Conservation (phyloP, 2,113 vertebrate species). For the Nycticorax nycticorax region DNA sequence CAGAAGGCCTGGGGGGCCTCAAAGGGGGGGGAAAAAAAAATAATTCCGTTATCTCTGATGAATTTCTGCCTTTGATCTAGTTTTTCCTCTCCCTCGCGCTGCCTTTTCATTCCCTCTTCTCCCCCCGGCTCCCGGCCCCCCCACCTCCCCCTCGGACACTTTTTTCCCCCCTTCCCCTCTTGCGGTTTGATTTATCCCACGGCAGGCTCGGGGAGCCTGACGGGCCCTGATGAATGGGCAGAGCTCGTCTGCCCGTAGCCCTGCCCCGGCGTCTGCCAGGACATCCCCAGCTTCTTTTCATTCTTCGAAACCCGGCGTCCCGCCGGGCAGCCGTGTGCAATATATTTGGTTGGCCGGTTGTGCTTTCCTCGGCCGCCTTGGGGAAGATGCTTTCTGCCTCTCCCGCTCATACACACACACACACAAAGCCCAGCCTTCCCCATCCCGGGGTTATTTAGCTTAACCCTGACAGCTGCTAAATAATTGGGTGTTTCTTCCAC, state of each 20-base stretch:
- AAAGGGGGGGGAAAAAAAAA: slow-evolving; percentile 80
- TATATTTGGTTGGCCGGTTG: accelerated
- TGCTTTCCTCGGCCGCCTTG: not conserved
- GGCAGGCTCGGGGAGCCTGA: slow-evolving; percentile 38
- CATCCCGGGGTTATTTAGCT: not conserved
- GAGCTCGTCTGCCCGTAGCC: slow-evolving; percentile 27
- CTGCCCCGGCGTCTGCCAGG: slow-evolving; percentile 15
- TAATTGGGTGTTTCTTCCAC: slow-evolving; percentile 43
- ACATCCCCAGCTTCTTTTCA: not conserved
- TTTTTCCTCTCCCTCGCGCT: slow-evolving; percentile 48
- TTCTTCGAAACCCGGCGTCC: not conserved
- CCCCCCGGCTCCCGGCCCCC: not conserved
- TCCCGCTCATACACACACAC: not conserved
- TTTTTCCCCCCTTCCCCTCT: slow-evolving; percentile 30
- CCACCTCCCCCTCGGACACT: slow-evolving; percentile 1
- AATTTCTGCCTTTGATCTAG: slow-evolving; percentile 83
- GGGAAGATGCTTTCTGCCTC: not conserved
- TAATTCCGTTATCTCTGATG: slow-evolving; percentile 83
- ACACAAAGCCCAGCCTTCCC: not conserved
- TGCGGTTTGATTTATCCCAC: slow-evolving; percentile 71
- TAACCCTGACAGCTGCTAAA: slow-evolving; percentile 49
- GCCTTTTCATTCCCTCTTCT: slow-evolving; percentile 33
- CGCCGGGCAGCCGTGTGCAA: not conserved
- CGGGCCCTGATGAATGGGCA: slow-evolving; percentile 75
- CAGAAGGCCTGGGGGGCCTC: slow-evolving; percentile 74